phyloP scores from a whole-genome alignment of 1,140 invertebrate genomes.

The Panulirus ornatus region DNA sequence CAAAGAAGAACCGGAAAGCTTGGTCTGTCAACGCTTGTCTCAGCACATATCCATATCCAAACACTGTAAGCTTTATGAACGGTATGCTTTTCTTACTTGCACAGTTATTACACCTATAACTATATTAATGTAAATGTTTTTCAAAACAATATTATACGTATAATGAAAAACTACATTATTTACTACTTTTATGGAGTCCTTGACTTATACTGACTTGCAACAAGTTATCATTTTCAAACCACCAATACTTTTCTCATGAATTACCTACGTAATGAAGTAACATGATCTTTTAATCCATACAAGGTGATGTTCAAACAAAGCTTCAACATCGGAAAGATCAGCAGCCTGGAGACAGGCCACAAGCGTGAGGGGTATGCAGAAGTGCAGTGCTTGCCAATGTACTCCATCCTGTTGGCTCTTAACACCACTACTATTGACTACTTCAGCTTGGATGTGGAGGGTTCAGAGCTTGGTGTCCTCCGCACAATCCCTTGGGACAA shows the following conservation, averaged over 20 bases:
- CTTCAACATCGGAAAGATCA: slow-evolving; percentile 74
- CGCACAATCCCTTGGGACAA: slow-evolving; percentile 77
- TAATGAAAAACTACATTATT: too few relatives aligned
- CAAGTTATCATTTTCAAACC: too few relatives aligned
- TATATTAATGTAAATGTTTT: too few relatives aligned
- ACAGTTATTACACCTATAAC: neutral
- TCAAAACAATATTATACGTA: too few relatives aligned
- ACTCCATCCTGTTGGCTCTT: slow-evolving; percentile 77
- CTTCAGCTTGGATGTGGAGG: slow-evolving; percentile 78
- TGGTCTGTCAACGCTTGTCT: slow-evolving; percentile 76
- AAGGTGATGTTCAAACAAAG: slow-evolving; percentile 73
- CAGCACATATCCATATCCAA: slow-evolving; percentile 70
- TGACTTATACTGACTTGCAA: too few relatives aligned
- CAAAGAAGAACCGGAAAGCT: slow-evolving; percentile 76
- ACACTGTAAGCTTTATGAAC: slow-evolving; percentile 53
- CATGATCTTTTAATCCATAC: too few relatives aligned
- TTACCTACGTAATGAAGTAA: too few relatives aligned
- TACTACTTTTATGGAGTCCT: too few relatives aligned
- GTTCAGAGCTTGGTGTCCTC: slow-evolving; percentile 77
- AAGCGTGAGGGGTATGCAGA: slow-evolving; percentile 42
- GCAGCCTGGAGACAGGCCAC: slow-evolving; percentile 19
- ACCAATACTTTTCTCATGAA: too few relatives aligned
- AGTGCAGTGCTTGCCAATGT: slow-evolving; percentile 78
- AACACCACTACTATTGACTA: slow-evolving; percentile 77
- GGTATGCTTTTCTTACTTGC: neutral